These are phyloP conservation scores for Parapsyche elsis DNA, from an alignment of 1,140 invertebrate species.

Conservation along the genomic window DNA sequence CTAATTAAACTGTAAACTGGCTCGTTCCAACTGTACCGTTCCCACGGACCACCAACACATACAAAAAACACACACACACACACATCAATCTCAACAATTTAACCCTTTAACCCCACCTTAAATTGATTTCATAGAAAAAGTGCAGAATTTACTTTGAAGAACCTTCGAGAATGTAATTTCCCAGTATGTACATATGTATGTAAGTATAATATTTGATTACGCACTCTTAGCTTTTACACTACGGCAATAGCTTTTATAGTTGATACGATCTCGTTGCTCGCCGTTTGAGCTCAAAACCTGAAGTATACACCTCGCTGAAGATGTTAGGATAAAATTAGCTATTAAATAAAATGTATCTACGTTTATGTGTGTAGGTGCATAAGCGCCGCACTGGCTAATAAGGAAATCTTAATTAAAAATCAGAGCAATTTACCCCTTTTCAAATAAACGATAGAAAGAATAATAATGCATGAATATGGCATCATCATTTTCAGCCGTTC, in stretches of 20 bases:
- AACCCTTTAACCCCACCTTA: too few relatives aligned
- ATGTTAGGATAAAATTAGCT: constrained; percentile 28
- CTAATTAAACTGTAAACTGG: constrained; percentile 53
- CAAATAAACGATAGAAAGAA: neutral
- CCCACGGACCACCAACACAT: constrained; percentile 41
- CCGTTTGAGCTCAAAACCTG: neutral
- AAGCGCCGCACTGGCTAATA: neutral
- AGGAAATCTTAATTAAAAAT: constrained; percentile 23
- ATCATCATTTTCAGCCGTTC: too few relatives aligned
- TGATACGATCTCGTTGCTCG: constrained; percentile 12
- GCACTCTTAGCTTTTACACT: constrained; percentile 22
- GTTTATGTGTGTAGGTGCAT: neutral
- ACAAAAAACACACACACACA: neutral
- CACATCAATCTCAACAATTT: neutral
- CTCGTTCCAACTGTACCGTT: constrained; percentile 46
- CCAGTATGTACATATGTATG: neutral
- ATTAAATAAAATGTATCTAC: constrained; percentile 26
- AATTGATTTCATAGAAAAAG: too few relatives aligned
- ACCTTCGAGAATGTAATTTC: too few relatives aligned
- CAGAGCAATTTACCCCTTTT: neutral
- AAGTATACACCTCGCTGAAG: neutral
- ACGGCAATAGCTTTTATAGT: constrained; percentile 10
- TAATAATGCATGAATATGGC: too few relatives aligned
- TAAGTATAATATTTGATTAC: constrained; percentile 20
- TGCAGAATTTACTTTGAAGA: too few relatives aligned